Base-by-base conservation (phyloP, 2,113 vertebrate genomes). In the Girardinichthys multiradiatus region DNA sequence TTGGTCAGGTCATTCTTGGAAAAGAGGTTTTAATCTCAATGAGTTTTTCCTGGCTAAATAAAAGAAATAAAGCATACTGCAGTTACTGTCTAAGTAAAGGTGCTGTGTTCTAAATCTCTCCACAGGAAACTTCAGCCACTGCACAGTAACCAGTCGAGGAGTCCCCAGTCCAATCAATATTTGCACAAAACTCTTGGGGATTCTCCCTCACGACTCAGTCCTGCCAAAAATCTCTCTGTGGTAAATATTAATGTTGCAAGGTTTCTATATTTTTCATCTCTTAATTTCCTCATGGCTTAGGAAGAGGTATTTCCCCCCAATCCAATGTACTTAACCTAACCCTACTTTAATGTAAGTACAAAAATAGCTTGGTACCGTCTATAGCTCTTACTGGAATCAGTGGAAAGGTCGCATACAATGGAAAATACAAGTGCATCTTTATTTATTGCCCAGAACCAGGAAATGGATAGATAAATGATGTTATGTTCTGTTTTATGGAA, bases 91-190 rank as follows among this genome's bases (percentile, higher is more conserved):
- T 62, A 48, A 68, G 59, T 85, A 63, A 90, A 74, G 79, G 67
- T 77, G 57, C 71, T 79, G 64, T 92, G 70, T 85, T 85, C 66
- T 81, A 76, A 65, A 76, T 92, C 62, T 90, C 75, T 88, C 72
- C 89, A 57, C 87, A 95, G 94, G 90, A 95, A 95, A 84, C 91
- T 94, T 54, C 93, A 92, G 82, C 92, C 92, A 66, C 85, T 92
- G 72, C 86, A 89, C 88, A 88, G 77, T 77, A 91, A 83, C 89
- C 94, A 93, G 79, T 60, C 91, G 74, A 94, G 90, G 83, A 93
- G 87, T 84, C 91, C 92, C 79, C 94, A 93, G 85, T 83, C 91
- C 91, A 93, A 86, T 84, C 86, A 91, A 82, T 92, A 91, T 80
- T 93, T 92, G 92, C 94, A 88, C 76, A 94, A 93, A 91, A 83